phyloP scores from a whole-genome alignment of 2,888 invertebrate species.

The Drosophila quasianomalipes region DNA sequence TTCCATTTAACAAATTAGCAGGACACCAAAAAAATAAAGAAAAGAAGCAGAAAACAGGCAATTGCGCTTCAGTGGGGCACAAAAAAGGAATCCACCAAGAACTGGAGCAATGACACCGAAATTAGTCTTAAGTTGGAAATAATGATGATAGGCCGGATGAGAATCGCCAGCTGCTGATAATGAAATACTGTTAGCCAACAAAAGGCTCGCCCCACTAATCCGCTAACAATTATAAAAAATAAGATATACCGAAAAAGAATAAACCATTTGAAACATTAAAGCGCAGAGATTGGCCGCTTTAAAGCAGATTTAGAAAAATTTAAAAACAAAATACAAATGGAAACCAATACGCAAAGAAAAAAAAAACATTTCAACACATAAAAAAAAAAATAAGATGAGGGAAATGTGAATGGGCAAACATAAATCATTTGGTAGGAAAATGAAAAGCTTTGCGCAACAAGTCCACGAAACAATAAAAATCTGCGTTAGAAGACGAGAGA shows the following conservation, averaged over 20 bases:
- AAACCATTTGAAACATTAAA: slow-evolving; percentile 32
- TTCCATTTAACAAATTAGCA: slow-evolving; percentile 78
- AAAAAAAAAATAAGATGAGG: slow-evolving; percentile 25
- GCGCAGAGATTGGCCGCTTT: slow-evolving; percentile 24
- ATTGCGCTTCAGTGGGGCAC: slow-evolving; percentile 18
- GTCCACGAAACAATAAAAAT: slow-evolving; percentile 76
- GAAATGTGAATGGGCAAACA: slow-evolving; percentile 64
- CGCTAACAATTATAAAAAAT: slow-evolving; percentile 54
- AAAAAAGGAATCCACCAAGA: slow-evolving; percentile 26
- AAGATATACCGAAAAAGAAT: slow-evolving; percentile 1
- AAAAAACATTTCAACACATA: slow-evolving; percentile 39
- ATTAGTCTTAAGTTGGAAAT: slow-evolving; percentile 76
- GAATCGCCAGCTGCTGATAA: slow-evolving; percentile 76
- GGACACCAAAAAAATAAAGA: slow-evolving; percentile 16
- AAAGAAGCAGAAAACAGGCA: slow-evolving; percentile 12
- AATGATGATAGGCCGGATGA: slow-evolving; percentile 71
- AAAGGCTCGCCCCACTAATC: slow-evolving; percentile 44
- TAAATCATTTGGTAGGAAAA: slow-evolving; percentile 75
- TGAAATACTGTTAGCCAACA: slow-evolving; percentile 42
- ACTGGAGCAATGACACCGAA: slow-evolving; percentile 52
- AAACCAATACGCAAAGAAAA: slow-evolving; percentile 32
- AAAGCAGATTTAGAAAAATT: slow-evolving; percentile 9
- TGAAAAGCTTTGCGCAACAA: slow-evolving; percentile 78
- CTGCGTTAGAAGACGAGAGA: slow-evolving; percentile 23
- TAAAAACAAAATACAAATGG: slow-evolving; percentile 3